phyloP scores from a whole-genome alignment of 2,113 vertebrate genomes.

The Cochlearius cochlearius region DNA sequence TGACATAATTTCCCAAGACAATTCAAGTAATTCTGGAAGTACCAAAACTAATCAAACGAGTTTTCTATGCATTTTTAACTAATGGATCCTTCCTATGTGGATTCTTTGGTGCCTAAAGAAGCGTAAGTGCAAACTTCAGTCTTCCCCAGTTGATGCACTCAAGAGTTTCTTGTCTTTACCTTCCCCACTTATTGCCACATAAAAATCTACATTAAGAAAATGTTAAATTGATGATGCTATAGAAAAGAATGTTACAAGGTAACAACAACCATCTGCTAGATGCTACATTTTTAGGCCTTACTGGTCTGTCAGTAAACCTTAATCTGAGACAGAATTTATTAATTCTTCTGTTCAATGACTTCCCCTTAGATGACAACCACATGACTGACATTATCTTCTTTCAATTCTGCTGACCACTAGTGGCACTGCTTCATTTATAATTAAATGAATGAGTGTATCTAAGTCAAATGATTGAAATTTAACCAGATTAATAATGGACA shows the following conservation, averaged over 20 bases:
- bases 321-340: neutral
- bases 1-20: neutral
- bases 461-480: neutral
- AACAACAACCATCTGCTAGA: neutral
- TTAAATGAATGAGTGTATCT: neutral
- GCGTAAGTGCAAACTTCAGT: neutral
- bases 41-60: neutral
- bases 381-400: neutral
- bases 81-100: neutral
- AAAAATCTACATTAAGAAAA: neutral
- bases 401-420: neutral
- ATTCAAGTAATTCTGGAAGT: neutral
- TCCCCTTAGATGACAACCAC: neutral
- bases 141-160: neutral
- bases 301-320: neutral
- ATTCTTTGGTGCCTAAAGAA: neutral
- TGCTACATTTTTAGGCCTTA: neutral
- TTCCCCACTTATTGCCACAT: neutral
- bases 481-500: neutral
- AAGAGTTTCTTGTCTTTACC: neutral
- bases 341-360: neutral
- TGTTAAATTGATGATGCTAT: neutral
- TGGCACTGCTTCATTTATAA: neutral
- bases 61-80: neutral
- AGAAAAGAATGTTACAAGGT: neutral